Base-by-base conservation (phyloP, 2,113 vertebrate genomes). In the Climacteris rufus region DNA sequence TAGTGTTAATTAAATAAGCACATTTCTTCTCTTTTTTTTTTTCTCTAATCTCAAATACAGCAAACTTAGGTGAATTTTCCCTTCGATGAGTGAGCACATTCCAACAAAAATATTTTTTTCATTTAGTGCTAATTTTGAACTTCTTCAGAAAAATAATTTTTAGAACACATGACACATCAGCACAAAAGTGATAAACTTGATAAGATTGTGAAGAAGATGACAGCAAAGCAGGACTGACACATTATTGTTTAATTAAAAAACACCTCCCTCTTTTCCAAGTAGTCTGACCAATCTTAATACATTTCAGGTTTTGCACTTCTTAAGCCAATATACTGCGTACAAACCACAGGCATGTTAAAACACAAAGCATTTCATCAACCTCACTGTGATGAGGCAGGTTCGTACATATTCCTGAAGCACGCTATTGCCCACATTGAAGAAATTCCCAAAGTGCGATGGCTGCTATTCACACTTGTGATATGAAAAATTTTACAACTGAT, bases 291-390 rank as follows among this genome's bases (percentile, higher is more conserved):
- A 42, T 49, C 33, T 13, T 22, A 79, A 63, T 69, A 61, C n/a
- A 44, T 53, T 88, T 74, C 42, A 77, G 28, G 33, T 75, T 94
- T 83, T 80, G 70, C 66, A 77, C 77, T 72, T 83, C 66, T 80
- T 83, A 95, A 82, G 27, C 42, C 74, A 87, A 17, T 25, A 31
- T 10, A 30, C 50, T 83, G 71, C 75, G 66, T 50, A 76, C 42
- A 94, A 93, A 77, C 78, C 78, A 83, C 75, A 91, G 54, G 59
- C 93, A 83, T 85, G 87, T 93, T 85, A 72, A 50, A 54, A 96
- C 70, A 91, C 50, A 94, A 82, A 91, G 78, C 44, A 72, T 87
- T 95, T 85, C 87, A 47, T 45, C 71, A 87, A 2, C 54, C 66
- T 85, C 54, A 63, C 45, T 0, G 0, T 44, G 78, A 74, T 59